Base-by-base conservation (phyloP, 2,113 vertebrate species). In the Odocoileus hemionus region DNA sequence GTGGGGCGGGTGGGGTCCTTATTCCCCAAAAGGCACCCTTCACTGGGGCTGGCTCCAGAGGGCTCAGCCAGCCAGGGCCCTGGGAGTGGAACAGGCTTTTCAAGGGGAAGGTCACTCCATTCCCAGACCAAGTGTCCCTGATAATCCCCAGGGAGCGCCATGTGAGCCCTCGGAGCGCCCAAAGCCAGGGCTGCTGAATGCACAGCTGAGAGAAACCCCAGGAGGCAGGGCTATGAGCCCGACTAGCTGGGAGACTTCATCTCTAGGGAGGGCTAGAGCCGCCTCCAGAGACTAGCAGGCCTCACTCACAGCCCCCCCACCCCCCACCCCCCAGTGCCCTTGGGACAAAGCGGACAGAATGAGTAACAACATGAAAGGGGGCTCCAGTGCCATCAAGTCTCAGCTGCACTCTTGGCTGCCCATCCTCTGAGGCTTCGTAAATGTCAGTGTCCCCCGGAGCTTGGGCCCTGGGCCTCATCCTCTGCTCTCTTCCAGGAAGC, bases 221-320 rank as follows among this genome's bases (percentile, higher is more conserved):
- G 54, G 36, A 57, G 89, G 13, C 19, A 0, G 14, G 52, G 26
- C 7, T 5, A 0, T 2, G 1, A 28, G 21, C 8, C 0, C 1
- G 23, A 21, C 14, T 28, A 26, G 61, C 14, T 6, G 60, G 39
- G 6, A n/a, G 58, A 57, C 15, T 3, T 58, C 47, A 16, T 60
- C 45, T 28, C 2, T 8, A 5, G 52, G 54, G 43, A 55, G 12
- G n/a, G 52, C 14, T 1, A 26, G 55, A 1, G 7, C 11, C 3
- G 15, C 64, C 36, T 67, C 61, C 1, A 1, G 26, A 82, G 36
- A 12, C 78, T 1, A 19, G 36, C 25, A 15, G 21, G 26, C 2
- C 52, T 82, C 15, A 0, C 25, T 50, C 79, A 50, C n/a, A 1
- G 33, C 7, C 36, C 39, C 39, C 3, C 39, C 39, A 43, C 74